Base-by-base conservation (phyloP, 2,888 invertebrate species). In the Euzophera pinguis region DNA sequence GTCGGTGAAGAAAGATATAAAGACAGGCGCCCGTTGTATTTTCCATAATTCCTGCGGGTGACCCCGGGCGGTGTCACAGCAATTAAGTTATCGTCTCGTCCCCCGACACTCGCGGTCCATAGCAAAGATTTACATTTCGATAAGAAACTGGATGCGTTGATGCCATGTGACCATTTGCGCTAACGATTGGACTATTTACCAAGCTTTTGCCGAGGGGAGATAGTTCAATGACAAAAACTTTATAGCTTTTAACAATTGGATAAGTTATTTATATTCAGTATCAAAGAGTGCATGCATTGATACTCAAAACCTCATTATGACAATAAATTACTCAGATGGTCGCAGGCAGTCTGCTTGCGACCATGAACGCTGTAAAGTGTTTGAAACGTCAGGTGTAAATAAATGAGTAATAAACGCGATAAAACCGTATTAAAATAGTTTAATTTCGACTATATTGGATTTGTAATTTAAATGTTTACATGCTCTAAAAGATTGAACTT, bases 171-270 rank as follows among this genome's bases (percentile, higher is more conserved):
- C 75, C 74, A 74, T 74, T 79, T 75, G 78, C 67, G 62, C 66
- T 75, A 69, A 66, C 74, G 74, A 81, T 86, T 84, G 83, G 78
- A 83, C 84, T 84, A 84, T 88, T 87, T 83, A 84, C 83, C 78
- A 79, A 77, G 76, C 73, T 78, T 72, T 67, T 69, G 57, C 61
- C 52, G 75, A 75, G 81, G 83, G 78, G 76, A 75, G 78, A 79
- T 80, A 78, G 75, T 82, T 78, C 69, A 73, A 78, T 76, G 78
- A 78, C 78, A 83, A 79, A 84, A 79, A 81, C 74, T 77, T 78
- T 80, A 84, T 84, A 84, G 78, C 73, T 71, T 70, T 76, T 67
- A 73, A 75, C 79, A 69, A 75, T 74, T 73, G 69, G 70, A 63
- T 74, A 81, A 81, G 78, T 76, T 73, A 79, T 86, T 84, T 84